Conservation (phyloP, 2,888 invertebrate species). For the Drosophila macrothrix region DNA sequence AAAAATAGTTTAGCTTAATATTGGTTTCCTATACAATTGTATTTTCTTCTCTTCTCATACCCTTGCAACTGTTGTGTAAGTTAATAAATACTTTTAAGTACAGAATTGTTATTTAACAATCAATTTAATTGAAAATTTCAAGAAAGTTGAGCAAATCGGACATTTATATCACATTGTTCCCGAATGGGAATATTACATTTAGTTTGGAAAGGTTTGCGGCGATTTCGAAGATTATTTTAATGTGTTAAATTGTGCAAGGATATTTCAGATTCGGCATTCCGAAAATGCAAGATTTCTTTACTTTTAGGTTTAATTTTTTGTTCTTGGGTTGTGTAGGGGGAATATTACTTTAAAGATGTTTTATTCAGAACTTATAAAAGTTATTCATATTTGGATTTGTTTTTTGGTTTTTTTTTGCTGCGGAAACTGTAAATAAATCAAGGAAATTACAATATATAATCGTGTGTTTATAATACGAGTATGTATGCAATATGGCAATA, state of each 20-base stretch:
- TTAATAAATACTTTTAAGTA: neutral
- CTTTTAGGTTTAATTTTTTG: neutral
- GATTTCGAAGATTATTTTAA: neutral
- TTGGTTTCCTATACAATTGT: neutral
- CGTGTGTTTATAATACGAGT: slow-evolving; percentile 12
- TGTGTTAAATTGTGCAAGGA: neutral
- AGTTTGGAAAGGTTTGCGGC: neutral
- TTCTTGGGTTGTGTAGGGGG: neutral
- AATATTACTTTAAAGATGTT: slow-evolving; percentile 4
- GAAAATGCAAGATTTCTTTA: neutral
- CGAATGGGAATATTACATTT: neutral
- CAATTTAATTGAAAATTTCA: neutral
- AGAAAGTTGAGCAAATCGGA: neutral
- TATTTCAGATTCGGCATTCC: slow-evolving; percentile 6
- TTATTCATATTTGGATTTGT: slow-evolving; percentile 7
- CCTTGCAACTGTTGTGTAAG: neutral
- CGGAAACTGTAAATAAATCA: slow-evolving; percentile 44
- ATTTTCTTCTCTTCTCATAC: neutral
- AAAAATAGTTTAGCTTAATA: neutral
- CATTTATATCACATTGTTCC: neutral
- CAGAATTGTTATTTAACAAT: neutral
- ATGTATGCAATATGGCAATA: slow-evolving; percentile 14
- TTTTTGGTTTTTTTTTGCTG: slow-evolving; percentile 7
- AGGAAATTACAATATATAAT: slow-evolving; percentile 55
- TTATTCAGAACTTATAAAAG: slow-evolving; percentile 31